Evolutionary conservation across 2,888 invertebrate genomes (phyloP), one percentile per base, ranked within the genome.

Genomic region (Dicyrtoma fusca): DNA sequence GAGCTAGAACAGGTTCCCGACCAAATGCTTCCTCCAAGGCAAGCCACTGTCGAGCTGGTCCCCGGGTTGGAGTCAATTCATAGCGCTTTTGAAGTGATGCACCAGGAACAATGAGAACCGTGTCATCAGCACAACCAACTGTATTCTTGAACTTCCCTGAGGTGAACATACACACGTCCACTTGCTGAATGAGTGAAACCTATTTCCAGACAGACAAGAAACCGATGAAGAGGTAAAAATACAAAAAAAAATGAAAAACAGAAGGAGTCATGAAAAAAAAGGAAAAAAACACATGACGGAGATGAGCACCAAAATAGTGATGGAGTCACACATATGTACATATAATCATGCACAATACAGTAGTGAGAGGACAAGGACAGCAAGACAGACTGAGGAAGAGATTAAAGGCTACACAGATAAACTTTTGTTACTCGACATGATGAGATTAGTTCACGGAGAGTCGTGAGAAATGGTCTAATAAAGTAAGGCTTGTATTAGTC

Each of bases 151-250:
- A 95, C 84, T 94, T 94, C 0, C 94, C 94, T 82, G 94, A 94
- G 79, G 94, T 95, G 85, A 95, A 94, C 91, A 96, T 94, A 84
- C 94, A 94, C 0, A 96, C 95, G 82, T 94, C 94, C 25, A 94
- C 94, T 83, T 94, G 92, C 82, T 95, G 94, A 1, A 94, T 91
- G 71, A 93, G 89, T 82, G 92, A 88, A 5, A 91, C 89, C 94
- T 94, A 84, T 11, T 82, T 26, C 11, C 10, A 26, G 21, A 49
- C 1, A 23, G 26, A 1, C 25, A 25, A 57, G 55, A 63, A 42
- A 62, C 14, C 63, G 63, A 11, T 11, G 45, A 42, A 68, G 26
- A 49, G 44, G 25, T n/a, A 23, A 17, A 17, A 64, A 45, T 19
- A 65, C 68, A 21, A 25, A n/a, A 19, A n/a, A 25, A 47, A 25